A percentile compares a stretch with the other conserved stretches of the same genome.
Evolutionary conservation across 2,797 vertebrate genomes (phyloP).

Genomic region (Podargus strigoides): DNA sequence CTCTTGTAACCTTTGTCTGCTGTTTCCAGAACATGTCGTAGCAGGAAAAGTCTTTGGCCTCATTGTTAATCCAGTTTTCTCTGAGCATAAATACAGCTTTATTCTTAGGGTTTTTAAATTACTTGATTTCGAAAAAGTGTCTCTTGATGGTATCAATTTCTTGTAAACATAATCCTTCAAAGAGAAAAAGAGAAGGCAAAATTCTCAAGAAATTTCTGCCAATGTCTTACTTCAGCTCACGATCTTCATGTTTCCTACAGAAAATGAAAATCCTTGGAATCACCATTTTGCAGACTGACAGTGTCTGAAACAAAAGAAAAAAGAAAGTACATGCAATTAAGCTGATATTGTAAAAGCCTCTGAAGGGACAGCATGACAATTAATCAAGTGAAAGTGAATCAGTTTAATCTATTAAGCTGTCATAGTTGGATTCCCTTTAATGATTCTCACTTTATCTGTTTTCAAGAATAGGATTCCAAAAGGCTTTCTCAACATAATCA

Average conservation of each 20-base stretch:
- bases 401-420: constrained; percentile 7
- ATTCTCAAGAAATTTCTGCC: constrained; percentile 35
- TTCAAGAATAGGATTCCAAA: background rate
- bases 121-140: background rate
- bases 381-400: constrained; percentile 13
- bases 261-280: constrained; percentile 50
- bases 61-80: constrained; percentile 84
- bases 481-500: background rate
- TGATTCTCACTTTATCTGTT: background rate
- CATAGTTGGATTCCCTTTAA: constrained; percentile 15
- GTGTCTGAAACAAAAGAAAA: constrained; percentile 68
- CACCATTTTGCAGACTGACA: constrained; percentile 58
- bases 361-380: constrained; percentile 18
- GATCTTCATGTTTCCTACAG: constrained; percentile 47
- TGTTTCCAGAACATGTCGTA: constrained; percentile 95
- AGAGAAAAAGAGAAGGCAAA: constrained; percentile 24
- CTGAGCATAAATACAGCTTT: constrained; percentile 77
- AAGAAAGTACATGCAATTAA: constrained; percentile 9
- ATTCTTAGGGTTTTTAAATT: background rate
- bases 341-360: background rate
- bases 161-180: constrained; percentile 71
- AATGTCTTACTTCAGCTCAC: constrained; percentile 59
- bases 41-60: constrained; percentile 99
- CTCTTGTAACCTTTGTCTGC: constrained; percentile 93
- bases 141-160: constrained; percentile 49